Conservation (phyloP, 2,888 invertebrate species). For the Napeogenes inachia region DNA sequence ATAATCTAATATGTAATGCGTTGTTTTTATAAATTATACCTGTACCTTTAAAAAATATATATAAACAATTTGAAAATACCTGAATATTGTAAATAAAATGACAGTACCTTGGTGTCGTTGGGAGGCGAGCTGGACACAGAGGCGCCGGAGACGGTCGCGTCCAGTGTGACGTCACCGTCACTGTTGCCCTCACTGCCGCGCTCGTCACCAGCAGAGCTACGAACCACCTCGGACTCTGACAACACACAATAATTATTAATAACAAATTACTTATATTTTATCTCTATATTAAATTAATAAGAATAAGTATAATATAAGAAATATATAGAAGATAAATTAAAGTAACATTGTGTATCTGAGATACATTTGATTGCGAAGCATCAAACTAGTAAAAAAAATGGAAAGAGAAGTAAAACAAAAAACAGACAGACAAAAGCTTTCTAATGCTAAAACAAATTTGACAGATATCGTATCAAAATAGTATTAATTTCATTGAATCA, state of each 20-base stretch:
- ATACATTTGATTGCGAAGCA: constrained; percentile 18
- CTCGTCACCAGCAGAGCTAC: constrained; percentile 66
- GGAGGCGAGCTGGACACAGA: constrained; percentile 75
- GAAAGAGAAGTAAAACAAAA: constrained; percentile 36
- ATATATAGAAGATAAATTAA: background rate
- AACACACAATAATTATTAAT: background rate
- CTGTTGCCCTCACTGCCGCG: constrained; percentile 71
- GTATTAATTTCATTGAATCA: too few species aligned
- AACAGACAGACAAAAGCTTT: constrained; percentile 61
- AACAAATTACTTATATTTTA: background rate
- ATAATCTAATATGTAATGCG: too few species aligned
- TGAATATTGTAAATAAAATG: too few species aligned
- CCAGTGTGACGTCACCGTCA: constrained; percentile 63
- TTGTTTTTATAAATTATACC: too few species aligned
- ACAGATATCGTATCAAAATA: background rate
- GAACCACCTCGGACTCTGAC: constrained; percentile 63
- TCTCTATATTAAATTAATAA: background rate
- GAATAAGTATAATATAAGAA: background rate
- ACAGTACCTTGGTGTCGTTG: constrained; percentile 71
- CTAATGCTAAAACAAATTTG: constrained; percentile 33
- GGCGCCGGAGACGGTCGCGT: constrained; percentile 68
- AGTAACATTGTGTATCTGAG: background rate
- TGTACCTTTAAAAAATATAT: too few species aligned
- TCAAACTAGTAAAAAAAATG: constrained; percentile 17
- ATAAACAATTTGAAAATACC: too few species aligned